Conservation (phyloP, 1,140 invertebrate species). For the Dryas iulia region DNA sequence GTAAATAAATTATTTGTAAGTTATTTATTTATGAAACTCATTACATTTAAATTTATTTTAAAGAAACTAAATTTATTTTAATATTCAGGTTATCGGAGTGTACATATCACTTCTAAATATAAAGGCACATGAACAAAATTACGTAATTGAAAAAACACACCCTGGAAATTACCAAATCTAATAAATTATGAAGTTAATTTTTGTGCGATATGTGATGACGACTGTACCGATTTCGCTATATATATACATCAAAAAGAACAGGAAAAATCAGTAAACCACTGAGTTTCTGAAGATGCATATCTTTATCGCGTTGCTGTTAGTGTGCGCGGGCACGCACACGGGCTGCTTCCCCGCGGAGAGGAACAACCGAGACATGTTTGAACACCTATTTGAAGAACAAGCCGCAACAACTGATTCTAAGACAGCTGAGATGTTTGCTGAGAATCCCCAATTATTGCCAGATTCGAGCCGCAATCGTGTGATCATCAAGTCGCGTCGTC, state of each 20-base stretch:
- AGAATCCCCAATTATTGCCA: neutral
- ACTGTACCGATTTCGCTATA: conserved; percentile 15
- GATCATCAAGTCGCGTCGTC: neutral
- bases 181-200: neutral
- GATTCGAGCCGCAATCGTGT: neutral
- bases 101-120: no score
- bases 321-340: neutral
- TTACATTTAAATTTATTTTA: no score
- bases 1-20: no score
- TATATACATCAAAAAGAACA: conserved; percentile 8
- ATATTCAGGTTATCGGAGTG: no score
- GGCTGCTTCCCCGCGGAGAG: neutral
- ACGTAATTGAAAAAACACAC: neutral
- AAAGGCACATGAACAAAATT: neutral
- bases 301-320: neutral
- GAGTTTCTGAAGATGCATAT: conserved; percentile 19
- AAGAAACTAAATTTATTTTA: no score
- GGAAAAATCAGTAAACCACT: conserved; percentile 14
- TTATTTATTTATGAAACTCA: no score
- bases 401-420: neutral
- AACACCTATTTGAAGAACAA: neutral
- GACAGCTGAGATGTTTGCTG: neutral
- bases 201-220: neutral
- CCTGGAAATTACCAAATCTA: neutral
- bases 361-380: neutral